Base-by-base conservation (phyloP, 2,888 invertebrate genomes). In the Athripsodes cinereus region DNA sequence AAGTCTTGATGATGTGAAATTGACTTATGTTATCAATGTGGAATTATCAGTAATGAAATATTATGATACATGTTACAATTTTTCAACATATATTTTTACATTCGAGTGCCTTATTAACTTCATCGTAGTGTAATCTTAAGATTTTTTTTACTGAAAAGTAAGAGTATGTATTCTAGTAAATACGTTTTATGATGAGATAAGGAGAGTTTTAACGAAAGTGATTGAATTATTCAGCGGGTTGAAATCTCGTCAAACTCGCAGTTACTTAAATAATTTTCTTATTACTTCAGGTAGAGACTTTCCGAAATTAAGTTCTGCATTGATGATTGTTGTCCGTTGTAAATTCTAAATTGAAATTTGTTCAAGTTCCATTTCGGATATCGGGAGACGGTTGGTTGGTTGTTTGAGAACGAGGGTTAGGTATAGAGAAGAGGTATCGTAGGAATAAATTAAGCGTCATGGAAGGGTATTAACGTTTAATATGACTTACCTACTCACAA, bases 401-500 rank as follows among this genome's bases (percentile, higher is more conserved):
- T 40, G 40, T 40, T 40, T 16, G 40, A 40, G 40, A 40, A n/a
- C 13, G 40, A 40, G 40, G 40, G 40, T 40, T 40, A 13, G 40
- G 13, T 13, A n/a, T n/a, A 40, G 2, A 8, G n/a, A n/a, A n/a
- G 40, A 40, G 40, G 13, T 13, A 40, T 16, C n/a, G 40, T 16
- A 40, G 5, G 40, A 40, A 40, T 40, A 40, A 40, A 40, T 40
- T 40, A 40, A 40, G 26, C 10, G 26, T 10, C 26, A 10, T 6
- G 26, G 26, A 26, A 26, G 40, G 40, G 40, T 40, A 40, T 40
- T 40, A 40, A 40, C 40, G 40, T 40, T 40, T 40, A 40, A 40
- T 40, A 40, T 40, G 40, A 40, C 40, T 40, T 40, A 13, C 40
- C 40, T 40, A 40, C 40, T 3, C 40, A 8, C 40, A 40, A 40